A percentile compares a stretch with the other conserved stretches of the same genome.
These are phyloP conservation scores for Geococcyx californianus DNA, from an alignment of 2,113 vertebrate genomes.

Conservation along the genomic window DNA sequence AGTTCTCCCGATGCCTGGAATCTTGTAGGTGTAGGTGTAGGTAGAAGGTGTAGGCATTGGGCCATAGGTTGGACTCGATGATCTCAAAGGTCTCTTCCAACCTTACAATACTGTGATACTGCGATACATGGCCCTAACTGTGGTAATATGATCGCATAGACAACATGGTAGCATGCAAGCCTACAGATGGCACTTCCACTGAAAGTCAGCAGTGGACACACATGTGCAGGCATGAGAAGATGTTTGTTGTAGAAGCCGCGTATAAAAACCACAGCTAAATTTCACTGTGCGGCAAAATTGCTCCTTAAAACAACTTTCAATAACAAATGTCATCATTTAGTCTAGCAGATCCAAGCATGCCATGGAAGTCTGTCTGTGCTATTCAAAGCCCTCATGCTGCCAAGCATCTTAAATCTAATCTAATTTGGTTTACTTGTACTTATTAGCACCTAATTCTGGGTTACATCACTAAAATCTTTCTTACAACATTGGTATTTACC, in stretches of 20 bases:
- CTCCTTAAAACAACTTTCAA: background rate
- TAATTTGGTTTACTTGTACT: background rate
- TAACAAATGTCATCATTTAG: background rate
- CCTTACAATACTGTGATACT: too few relatives aligned
- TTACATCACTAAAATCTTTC: background rate
- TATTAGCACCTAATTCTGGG: constrained; percentile 3
- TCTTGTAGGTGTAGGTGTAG: too few relatives aligned
- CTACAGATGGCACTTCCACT: background rate
- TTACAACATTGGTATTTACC: background rate
- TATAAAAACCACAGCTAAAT: background rate
- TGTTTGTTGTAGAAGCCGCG: background rate
- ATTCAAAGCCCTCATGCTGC: background rate
- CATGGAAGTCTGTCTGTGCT: background rate
- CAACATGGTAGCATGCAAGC: background rate
- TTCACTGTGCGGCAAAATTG: background rate
- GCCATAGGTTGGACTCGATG: too few relatives aligned
- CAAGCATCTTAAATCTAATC: constrained; percentile 3
- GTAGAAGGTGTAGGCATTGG: too few relatives aligned
- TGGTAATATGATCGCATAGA: background rate
- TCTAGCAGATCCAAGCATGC: background rate
- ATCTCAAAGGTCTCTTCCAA: too few relatives aligned
- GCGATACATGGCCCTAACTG: background rate
- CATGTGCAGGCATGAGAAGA: background rate
- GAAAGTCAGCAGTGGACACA: background rate
- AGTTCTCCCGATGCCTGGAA: constrained; percentile 5